These are phyloP conservation scores for Pemphredon lugubris DNA, from an alignment of 2,888 invertebrate genomes.

Conservation along the genomic window DNA sequence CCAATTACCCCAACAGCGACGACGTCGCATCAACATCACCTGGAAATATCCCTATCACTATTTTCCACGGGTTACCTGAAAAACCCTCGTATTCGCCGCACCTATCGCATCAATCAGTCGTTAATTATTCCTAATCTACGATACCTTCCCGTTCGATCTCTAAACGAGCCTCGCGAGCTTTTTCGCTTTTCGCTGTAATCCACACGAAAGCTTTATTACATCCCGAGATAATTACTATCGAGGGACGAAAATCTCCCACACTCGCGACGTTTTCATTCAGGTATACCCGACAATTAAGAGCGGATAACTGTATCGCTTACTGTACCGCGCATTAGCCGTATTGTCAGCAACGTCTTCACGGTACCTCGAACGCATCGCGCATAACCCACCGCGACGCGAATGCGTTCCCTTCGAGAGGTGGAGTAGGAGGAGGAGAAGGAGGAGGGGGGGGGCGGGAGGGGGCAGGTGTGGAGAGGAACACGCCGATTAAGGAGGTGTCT, in stretches of 20 bases:
- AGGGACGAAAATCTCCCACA: slow-evolving; percentile 26
- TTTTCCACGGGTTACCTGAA: too few relatives aligned
- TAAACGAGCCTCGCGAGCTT: too few relatives aligned
- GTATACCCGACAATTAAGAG: slow-evolving; percentile 51
- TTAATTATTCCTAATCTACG: too few relatives aligned
- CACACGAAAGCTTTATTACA: too few relatives aligned
- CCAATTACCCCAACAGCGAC: too few relatives aligned
- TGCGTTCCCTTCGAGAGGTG: slow-evolving; percentile 9
- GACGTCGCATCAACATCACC: too few relatives aligned
- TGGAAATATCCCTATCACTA: too few relatives aligned
- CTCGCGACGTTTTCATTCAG: slow-evolving; percentile 45
- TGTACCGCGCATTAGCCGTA: slow-evolving; percentile 51
- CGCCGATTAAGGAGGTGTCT: slow-evolving; percentile 66
- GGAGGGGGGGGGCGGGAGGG: slow-evolving; percentile 1
- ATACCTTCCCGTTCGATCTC: too few relatives aligned
- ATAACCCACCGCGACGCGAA: slow-evolving; percentile 29
- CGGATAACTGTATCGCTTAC: slow-evolving; percentile 62
- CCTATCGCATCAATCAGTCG: too few relatives aligned
- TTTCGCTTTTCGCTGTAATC: neutral
- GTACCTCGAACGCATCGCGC: slow-evolving; percentile 21
- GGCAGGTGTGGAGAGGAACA: slow-evolving; percentile 57
- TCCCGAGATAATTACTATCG: neutral
- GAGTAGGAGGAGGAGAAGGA: too few relatives aligned
- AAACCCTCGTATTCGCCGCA: too few relatives aligned
- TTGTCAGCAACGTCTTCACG: slow-evolving; percentile 55